phyloP scores from a whole-genome alignment of 1,140 invertebrate species.

The Epicauta chinensis region DNA sequence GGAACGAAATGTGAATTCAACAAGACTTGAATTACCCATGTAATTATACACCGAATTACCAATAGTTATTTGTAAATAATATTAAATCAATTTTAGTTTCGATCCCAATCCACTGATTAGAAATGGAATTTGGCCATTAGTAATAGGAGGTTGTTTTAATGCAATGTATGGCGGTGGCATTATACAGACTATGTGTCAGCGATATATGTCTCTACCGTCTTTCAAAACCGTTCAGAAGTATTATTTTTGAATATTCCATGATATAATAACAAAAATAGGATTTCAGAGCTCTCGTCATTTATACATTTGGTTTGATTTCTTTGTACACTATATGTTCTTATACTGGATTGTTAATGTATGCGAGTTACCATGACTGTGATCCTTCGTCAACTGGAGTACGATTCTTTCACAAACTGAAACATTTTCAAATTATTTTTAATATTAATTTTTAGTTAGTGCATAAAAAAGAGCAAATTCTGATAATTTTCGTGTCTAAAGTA shows the following conservation, averaged over 20 bases:
- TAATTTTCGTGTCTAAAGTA: constrained; percentile 50
- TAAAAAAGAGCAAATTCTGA: constrained; percentile 47
- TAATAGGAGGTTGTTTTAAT: constrained; percentile 53
- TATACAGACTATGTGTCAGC: constrained; percentile 55
- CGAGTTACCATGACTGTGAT: constrained; percentile 65
- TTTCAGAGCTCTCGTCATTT: constrained; percentile 40
- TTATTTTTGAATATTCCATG: too few relatives aligned
- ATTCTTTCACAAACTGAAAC: too few relatives aligned
- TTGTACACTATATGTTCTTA: constrained; percentile 47
- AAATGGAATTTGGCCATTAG: constrained; percentile 54
- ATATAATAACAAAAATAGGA: background rate
- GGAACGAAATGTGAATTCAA: constrained; percentile 44
- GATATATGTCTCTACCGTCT: constrained; percentile 51
- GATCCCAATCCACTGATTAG: constrained; percentile 48
- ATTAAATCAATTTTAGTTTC: constrained; percentile 49
- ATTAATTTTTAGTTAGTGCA: constrained; percentile 32
- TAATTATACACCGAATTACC: constrained; percentile 4
- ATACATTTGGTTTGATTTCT: constrained; percentile 43
- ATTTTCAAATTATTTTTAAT: too few relatives aligned
- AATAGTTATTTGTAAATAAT: background rate
- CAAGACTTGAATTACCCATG: constrained; percentile 43
- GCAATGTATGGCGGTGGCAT: constrained; percentile 51
- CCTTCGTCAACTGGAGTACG: constrained; percentile 50
- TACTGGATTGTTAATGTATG: constrained; percentile 67
- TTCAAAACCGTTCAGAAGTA: constrained; percentile 46